phyloP scores from a whole-genome alignment of 2,888 invertebrate species.

The Bimastos eiseni region DNA sequence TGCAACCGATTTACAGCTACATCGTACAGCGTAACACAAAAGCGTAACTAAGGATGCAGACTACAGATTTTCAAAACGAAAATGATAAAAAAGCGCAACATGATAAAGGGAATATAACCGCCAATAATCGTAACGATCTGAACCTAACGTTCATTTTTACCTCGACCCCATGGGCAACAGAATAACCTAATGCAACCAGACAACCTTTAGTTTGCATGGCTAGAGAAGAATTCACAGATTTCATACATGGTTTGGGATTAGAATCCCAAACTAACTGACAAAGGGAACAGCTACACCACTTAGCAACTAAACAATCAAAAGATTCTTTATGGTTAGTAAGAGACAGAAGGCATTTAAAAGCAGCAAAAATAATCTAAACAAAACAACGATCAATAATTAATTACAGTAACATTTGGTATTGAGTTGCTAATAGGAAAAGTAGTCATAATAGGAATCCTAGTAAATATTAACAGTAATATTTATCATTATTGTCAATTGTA shows the following conservation, averaged over 20 bases:
- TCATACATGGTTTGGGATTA: neutral
- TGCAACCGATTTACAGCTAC: conserved; percentile 13
- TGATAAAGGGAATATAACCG: neutral
- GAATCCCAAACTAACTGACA: neutral
- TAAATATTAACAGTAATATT: neutral
- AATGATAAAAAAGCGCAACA: conserved; percentile 7
- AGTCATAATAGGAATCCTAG: neutral
- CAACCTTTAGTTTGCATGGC: neutral
- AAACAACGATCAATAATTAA: neutral
- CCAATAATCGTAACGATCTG: neutral
- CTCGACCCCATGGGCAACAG: neutral
- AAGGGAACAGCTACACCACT: neutral
- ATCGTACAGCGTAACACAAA: conserved; percentile 9
- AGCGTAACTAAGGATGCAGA: conserved; percentile 13
- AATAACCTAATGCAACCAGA: neutral
- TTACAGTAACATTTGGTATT: neutral
- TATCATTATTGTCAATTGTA: conserved; percentile 2
- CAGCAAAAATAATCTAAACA: conserved; percentile 5
- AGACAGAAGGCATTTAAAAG: conserved; percentile 13
- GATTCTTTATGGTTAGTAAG: conserved; percentile 13
- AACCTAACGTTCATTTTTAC: neutral
- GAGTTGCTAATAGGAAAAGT: neutral
- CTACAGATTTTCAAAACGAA: conserved; percentile 4
- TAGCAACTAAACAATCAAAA: neutral
- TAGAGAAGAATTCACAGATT: neutral